phyloP scores from a whole-genome alignment of 2,888 invertebrate species.

The Cataglyphis livida region DNA sequence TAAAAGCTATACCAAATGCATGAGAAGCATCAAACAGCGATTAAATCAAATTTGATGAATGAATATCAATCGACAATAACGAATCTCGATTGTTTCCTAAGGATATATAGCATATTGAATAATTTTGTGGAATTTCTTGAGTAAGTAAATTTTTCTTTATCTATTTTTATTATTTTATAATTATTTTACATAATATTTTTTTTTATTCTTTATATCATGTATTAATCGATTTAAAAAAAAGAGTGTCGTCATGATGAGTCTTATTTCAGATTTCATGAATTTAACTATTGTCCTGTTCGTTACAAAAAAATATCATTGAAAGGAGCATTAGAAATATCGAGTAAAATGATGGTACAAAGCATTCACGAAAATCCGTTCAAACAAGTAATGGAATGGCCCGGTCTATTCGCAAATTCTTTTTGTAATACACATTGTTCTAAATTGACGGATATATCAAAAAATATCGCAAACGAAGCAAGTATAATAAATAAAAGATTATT shows the following conservation, averaged over 20 bases:
- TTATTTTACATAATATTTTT: not conserved
- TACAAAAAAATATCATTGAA: conserved; percentile 60
- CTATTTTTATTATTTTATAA: not conserved
- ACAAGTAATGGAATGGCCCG: conserved; percentile 9
- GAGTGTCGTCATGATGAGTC: not conserved
- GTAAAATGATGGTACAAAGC: conserved; percentile 32
- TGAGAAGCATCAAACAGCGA: not conserved
- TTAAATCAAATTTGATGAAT: not conserved
- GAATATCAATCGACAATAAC: not conserved
- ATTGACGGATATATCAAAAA: not conserved
- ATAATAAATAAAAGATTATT: not conserved
- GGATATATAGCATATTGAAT: not conserved
- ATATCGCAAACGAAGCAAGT: conserved; percentile 46
- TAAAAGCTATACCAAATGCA: not conserved
- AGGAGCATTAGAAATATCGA: conserved; percentile 57
- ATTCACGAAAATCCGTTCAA: conserved; percentile 14
- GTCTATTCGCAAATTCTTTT: conserved; percentile 44
- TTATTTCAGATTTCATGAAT: not conserved
- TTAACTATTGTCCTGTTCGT: conserved; percentile 25
- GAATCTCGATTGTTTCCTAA: not conserved
- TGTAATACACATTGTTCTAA: not conserved
- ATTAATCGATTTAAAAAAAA: not conserved
- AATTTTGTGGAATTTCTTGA: not conserved
- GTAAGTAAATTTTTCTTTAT: not conserved
- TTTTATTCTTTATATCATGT: not conserved